Base-by-base conservation (phyloP, 1,140 invertebrate species). In the Pachypsylla venusta region DNA sequence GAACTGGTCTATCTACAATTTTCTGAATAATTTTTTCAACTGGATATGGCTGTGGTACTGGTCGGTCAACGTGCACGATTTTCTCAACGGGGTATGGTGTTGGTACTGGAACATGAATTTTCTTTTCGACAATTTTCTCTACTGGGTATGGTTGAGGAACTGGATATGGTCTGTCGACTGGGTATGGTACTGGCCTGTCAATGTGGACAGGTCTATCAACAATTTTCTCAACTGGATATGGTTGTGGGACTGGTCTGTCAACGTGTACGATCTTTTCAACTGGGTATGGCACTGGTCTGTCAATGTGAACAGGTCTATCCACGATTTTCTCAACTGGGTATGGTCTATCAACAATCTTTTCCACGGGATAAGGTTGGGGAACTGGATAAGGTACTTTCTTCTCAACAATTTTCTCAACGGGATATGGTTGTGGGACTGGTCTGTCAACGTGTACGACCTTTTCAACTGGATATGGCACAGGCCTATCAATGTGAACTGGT, bases 161-260 rank as follows among this genome's bases (percentile, higher is more conserved):
- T 64, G 80, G 80, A 58, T 84, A 79, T 26, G 83, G 84, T 68
- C 83, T 85, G 73, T 87, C 84, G 25, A 87, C 82, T 25, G 77
- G 77, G 53, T 84, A 80, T 81, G 78, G 58, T 81, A 77, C 12
- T 81, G 78, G 63, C 22, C 42, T 48, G 42, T 48, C 42, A n/a
- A 48, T 22, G 22, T 48, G 42, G n/a, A 48, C n/a, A n/a, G n/a
- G n/a, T n/a, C n/a, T n/a, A n/a, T n/a, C n/a, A n/a, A 82, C 77
- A 7, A 69, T 81, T 25, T 85, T 82, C 65, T 85, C 80, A 10
- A 85, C 83, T 56, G 81, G 77, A 67, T 80, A 80, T 60, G 81
- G 84, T 19, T 10, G 7, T 35, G 61, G 42, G 14, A 55, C 35
- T 1, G 57, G 57, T 2, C 40, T 59, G 28, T 53, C 20, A n/a